Conservation (phyloP, 2,888 invertebrate species). For the Watsonalla binaria region DNA sequence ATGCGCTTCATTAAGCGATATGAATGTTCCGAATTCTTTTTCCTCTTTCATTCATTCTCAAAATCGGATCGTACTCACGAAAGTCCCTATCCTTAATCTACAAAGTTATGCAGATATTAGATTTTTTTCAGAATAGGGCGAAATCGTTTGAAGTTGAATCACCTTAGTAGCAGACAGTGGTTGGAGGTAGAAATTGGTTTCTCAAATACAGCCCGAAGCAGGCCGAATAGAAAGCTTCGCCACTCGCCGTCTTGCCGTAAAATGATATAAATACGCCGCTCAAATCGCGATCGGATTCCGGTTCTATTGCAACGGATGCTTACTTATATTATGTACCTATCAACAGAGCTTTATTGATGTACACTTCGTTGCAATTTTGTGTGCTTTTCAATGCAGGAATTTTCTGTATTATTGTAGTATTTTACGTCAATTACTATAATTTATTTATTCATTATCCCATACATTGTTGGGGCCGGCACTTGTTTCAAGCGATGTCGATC, state of each 20-base stretch:
- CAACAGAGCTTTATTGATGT: constrained; percentile 22
- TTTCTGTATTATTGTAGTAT: too few relatives aligned
- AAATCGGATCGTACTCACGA: neutral
- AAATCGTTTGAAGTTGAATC: constrained; percentile 53
- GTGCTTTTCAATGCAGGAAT: too few relatives aligned
- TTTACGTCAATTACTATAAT: too few relatives aligned
- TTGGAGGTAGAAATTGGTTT: constrained; percentile 62
- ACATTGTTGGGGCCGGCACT: too few relatives aligned
- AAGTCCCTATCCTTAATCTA: constrained; percentile 18
- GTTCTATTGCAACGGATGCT: constrained; percentile 30
- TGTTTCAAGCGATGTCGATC: too few relatives aligned
- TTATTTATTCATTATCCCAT: too few relatives aligned
- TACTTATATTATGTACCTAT: constrained; percentile 19
- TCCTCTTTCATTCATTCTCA: neutral
- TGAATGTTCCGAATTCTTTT: neutral
- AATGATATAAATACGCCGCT: constrained; percentile 64
- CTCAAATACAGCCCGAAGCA: constrained; percentile 40
- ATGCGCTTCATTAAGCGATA: neutral
- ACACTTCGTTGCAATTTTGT: constrained; percentile 24
- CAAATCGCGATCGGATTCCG: constrained; percentile 52
- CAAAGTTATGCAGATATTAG: constrained; percentile 35
- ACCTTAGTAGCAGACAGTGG: constrained; percentile 50
- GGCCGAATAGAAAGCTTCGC: constrained; percentile 25
- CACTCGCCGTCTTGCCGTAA: constrained; percentile 59
- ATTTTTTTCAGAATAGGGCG: constrained; percentile 26